Evolutionary conservation across 2,888 invertebrate genomes (phyloP), one percentile per base, ranked within the genome.

Genomic region (Cistogaster globosa): DNA sequence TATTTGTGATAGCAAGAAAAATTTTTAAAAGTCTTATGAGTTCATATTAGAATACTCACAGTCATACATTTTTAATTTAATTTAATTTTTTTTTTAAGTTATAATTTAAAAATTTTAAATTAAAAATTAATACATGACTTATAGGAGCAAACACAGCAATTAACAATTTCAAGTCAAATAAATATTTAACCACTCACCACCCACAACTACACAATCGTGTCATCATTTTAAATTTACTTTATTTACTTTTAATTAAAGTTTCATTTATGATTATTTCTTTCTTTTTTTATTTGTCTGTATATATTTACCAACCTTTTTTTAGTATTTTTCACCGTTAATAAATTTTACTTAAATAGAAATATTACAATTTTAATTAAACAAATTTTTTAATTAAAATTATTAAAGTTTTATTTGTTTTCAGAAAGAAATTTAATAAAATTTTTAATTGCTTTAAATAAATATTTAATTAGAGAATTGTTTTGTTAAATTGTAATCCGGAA

Each of bases 101-200:
- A 20, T 75, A 32, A 20, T 76, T 80, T 62, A 26, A 57, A 79
- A 75, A 65, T 60, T 32, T 5, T 32, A 32, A 0, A 26, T 60
- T 62, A 26, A 51, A 62, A 57, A 75, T 55, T 26, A 42, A 45
- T 60, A 75, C 79, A 80, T 32, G 67, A 74, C 42, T 60, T 26
- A 75, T 72, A 81, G 58, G 71, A 69, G 77, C 38, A 65, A 57
- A 51, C 72, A 63, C 51, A 71, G 68, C 76, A 68, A 68, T 9
- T 12, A 45, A 58, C 16, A 48, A 72, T 60, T 65, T 63, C 0
- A 18, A 69, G 32, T 20, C 57, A 83, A 77, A 18, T 55, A 12
- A 53, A 72, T 68, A 84, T 62, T 72, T 60, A 68, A 78, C 85
- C 82, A 82, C 85, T 85, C 77, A 82, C 85, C 82, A 81, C 82